These are phyloP conservation scores for Luehdorfia chinensis DNA, from an alignment of 1,140 invertebrate species.

Conservation along the genomic window DNA sequence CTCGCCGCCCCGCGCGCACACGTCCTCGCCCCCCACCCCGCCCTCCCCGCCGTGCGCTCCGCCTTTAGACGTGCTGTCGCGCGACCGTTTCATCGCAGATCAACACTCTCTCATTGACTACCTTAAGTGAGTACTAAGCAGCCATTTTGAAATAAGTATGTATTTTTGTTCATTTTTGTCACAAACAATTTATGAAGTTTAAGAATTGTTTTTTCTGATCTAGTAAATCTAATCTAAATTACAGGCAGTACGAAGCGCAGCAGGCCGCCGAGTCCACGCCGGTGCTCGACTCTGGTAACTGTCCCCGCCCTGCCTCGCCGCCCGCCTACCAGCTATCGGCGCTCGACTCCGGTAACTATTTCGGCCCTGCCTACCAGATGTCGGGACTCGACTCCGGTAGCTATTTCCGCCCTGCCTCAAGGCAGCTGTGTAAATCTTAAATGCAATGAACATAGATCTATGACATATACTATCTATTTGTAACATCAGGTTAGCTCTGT, in stretches of 20 bases:
- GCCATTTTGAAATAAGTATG: no score
- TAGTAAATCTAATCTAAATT: not conserved
- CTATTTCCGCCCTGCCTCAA: not conserved
- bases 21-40: not conserved
- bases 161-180: no score
- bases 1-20: not conserved
- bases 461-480: no score
- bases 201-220: no score
- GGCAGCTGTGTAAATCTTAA: no score
- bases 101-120: slow-evolving; percentile 28
- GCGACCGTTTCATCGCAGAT: slow-evolving; percentile 38
- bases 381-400: slow-evolving; percentile 2
- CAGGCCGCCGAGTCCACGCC: not conserved
- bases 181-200: no score
- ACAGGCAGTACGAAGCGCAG: slow-evolving; percentile 10
- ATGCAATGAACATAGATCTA: no score
- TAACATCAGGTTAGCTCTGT: no score
- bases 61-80: not conserved
- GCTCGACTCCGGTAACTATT: slow-evolving; percentile 21
- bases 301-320: slow-evolving; percentile 12
- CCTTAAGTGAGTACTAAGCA: slow-evolving; percentile 29
- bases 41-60: not conserved
- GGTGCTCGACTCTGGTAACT: slow-evolving; percentile 2
- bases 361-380: no score
- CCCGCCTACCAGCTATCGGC: slow-evolving; percentile 37